Percentiles rank a stretch among this genome's conserved stretches.
Conservation (phyloP, 2,113 vertebrate species). For the Colaptes auratus region DNA sequence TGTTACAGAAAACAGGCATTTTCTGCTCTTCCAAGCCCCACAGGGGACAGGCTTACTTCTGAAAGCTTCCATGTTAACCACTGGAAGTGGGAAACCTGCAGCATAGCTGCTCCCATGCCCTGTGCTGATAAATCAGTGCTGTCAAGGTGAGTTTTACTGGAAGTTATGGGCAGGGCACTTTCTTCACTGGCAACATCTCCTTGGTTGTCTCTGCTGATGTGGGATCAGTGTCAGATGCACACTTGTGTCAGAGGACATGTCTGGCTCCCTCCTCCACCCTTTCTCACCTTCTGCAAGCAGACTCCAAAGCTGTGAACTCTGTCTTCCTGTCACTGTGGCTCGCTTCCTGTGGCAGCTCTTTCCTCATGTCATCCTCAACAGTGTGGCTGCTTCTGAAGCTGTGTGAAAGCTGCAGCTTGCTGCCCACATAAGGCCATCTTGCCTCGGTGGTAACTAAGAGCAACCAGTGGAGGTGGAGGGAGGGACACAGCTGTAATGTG, state of each 20-base stretch:
- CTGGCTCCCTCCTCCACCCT: neutral
- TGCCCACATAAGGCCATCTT: fast-evolving
- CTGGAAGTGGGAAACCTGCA: neutral
- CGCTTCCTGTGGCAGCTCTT: constrained; percentile 72
- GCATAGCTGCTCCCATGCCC: fast-evolving
- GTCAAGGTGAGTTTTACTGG: neutral
- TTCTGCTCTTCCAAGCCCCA: neutral
- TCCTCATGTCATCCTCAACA: neutral
- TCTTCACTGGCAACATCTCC: neutral
- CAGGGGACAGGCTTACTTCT: neutral
- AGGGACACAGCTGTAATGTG: neutral
- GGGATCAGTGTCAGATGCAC: neutral
- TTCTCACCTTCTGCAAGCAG: neutral
- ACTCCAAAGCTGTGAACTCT: neutral
- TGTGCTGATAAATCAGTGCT: too few species aligned
- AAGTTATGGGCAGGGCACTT: neutral
- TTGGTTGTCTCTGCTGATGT: neutral
- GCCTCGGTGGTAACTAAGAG: neutral
- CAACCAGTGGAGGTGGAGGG: neutral
- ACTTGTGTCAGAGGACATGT: fast-evolving
- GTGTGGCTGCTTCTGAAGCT: neutral
- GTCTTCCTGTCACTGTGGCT: constrained; percentile 70
- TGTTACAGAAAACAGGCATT: neutral
- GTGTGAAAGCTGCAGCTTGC: neutral
- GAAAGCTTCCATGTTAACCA: neutral